Evolutionary conservation across 2,888 invertebrate genomes (phyloP).

Genomic region (Drepana falcataria): DNA sequence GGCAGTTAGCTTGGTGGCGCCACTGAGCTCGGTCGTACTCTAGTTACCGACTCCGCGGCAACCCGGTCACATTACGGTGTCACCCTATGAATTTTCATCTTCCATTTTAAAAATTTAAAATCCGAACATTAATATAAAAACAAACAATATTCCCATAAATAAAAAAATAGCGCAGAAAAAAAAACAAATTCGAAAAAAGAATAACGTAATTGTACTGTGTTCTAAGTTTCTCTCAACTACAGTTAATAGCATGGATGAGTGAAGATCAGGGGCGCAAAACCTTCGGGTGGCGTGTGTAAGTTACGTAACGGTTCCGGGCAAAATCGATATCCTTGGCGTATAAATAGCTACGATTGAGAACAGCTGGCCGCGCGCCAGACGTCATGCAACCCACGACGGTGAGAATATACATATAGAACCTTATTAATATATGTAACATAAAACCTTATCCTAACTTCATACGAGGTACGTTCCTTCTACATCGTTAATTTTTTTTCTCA

Average conservation of each 20-base stretch:
- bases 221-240: constrained; percentile 12
- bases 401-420: constrained; percentile 23
- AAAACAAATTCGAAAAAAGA: not conserved
- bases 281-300: constrained; percentile 48
- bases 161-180: no score
- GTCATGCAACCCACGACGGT: constrained; percentile 70
- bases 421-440: not conserved
- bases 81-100: constrained; percentile 41
- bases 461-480: no score
- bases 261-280: constrained; percentile 51
- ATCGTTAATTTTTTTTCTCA: no score
- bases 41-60: constrained; percentile 24
- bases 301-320: constrained; percentile 72
- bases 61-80: constrained; percentile 8
- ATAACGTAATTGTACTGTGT: no score
- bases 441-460: no score
- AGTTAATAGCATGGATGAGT: constrained; percentile 49
- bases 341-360: constrained; percentile 70
- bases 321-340: constrained; percentile 74
- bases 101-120: constrained; percentile 32
- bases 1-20: constrained; percentile 63
- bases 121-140: constrained; percentile 4
- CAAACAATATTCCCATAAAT: not conserved
- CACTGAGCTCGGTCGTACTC: constrained; percentile 52
- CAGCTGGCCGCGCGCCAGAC: constrained; percentile 68